These are phyloP conservation scores for Rhinogobius similis DNA, from an alignment of 2,113 vertebrate species.

Conservation along the genomic window DNA sequence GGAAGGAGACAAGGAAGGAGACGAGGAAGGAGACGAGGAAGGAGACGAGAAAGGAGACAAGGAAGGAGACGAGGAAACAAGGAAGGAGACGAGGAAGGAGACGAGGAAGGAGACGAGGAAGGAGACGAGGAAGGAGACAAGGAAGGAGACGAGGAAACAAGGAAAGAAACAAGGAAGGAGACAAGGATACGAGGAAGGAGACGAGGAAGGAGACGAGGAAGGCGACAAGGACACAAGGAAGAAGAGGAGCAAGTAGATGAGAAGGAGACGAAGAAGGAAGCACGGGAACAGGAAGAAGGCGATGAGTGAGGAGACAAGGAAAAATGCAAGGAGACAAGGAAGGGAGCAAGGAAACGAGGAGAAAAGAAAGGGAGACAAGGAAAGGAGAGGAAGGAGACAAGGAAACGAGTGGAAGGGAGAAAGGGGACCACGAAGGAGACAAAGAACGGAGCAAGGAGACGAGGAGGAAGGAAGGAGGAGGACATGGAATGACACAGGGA, in stretches of 20 bases:
- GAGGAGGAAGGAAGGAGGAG: constrained; percentile 71
- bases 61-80: constrained; percentile 76
- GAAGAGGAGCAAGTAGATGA: constrained; percentile 68
- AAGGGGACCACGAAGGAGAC: neutral
- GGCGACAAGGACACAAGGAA: no score
- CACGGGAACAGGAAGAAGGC: no score
- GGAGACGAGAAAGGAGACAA: neutral
- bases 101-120: no score
- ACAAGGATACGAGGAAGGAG: neutral
- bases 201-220: neutral
- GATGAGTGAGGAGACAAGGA: neutral
- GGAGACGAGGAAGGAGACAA: neutral
- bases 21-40: neutral
- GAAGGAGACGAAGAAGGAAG: constrained; percentile 67
- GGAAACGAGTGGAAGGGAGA: no score
- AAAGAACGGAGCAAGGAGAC: constrained; percentile 74
- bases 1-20: neutral
- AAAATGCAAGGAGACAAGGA: no score
- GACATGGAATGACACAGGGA: no score
- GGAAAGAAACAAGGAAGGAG: constrained; percentile 12
- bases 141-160: constrained; percentile 65
- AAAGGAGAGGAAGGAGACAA: neutral
- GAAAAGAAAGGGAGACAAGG: neutral
- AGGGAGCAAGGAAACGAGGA: constrained; percentile 43
- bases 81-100: constrained; percentile 70